A percentile compares a stretch with the other conserved stretches of the same genome.
Conservation (phyloP, 1,140 invertebrate genomes). For the Oppia nitens region DNA sequence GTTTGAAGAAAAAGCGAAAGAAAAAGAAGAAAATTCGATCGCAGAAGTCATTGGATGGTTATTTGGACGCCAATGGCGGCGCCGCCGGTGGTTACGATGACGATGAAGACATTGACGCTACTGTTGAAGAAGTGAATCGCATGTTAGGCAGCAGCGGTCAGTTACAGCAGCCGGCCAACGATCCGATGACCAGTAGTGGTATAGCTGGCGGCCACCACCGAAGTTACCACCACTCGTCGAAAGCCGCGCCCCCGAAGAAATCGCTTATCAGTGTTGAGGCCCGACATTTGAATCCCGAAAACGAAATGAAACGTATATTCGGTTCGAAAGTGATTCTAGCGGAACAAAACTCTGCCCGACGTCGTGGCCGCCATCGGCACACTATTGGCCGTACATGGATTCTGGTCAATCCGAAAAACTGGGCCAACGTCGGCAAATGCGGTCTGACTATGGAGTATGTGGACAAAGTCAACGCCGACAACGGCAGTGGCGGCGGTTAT, state of each 20-base stretch:
- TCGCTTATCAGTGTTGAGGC: slow-evolving; percentile 42
- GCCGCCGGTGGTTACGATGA: slow-evolving; percentile 36
- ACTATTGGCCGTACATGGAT: not conserved
- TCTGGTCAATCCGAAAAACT: not conserved
- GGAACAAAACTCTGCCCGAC: slow-evolving; percentile 37
- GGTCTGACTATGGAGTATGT: slow-evolving; percentile 8
- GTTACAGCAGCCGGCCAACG: not conserved
- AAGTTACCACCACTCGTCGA: not conserved
- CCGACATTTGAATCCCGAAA: slow-evolving; percentile 59
- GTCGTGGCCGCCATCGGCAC: not conserved
- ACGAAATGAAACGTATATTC: slow-evolving; percentile 69
- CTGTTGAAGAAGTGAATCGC: slow-evolving; percentile 50
- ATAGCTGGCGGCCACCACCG: no score
- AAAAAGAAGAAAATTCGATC: slow-evolving; percentile 41
- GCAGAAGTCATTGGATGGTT: slow-evolving; percentile 20
- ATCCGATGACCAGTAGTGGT: no score
- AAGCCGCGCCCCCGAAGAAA: slow-evolving; percentile 15
- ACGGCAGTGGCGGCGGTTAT: no score
- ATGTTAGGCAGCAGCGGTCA: slow-evolving; percentile 35
- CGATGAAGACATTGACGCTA: slow-evolving; percentile 54
- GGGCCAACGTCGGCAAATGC: not conserved
- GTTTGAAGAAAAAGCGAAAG: slow-evolving; percentile 27
- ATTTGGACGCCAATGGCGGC: slow-evolving; percentile 42
- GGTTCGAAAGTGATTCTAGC: slow-evolving; percentile 55
- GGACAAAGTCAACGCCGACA: slow-evolving; percentile 16